Conservation (phyloP, 1,140 invertebrate species). For the Drosophila teissieri region DNA sequence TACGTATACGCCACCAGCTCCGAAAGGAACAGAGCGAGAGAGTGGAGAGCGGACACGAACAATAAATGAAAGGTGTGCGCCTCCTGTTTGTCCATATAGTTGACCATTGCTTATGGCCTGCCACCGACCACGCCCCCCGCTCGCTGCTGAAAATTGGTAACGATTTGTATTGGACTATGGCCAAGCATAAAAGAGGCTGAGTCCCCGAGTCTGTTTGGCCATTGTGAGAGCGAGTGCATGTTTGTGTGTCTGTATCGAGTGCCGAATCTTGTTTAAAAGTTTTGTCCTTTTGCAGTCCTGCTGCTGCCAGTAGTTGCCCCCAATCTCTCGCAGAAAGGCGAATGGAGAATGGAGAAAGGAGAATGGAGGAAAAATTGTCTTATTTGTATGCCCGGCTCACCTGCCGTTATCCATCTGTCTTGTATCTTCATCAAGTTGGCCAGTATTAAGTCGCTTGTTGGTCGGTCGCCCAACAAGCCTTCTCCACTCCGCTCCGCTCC, state of each 20-base stretch:
- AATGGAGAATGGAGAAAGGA: not conserved
- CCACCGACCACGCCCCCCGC: constrained; percentile 27
- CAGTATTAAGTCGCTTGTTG: constrained; percentile 78
- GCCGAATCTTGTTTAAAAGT: constrained; percentile 62
- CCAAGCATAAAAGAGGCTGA: constrained; percentile 66
- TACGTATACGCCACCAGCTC: constrained; percentile 54
- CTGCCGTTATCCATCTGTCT: constrained; percentile 79
- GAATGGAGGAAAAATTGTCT: constrained; percentile 61
- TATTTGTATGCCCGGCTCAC: constrained; percentile 78
- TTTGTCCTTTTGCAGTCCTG: constrained; percentile 44
- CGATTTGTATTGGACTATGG: constrained; percentile 76
- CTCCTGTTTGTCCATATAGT: constrained; percentile 73
- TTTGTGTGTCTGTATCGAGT: constrained; percentile 19
- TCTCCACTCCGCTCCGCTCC: no score
- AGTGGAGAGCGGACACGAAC: constrained; percentile 35
- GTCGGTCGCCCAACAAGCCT: constrained; percentile 24
- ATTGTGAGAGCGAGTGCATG: constrained; percentile 27
- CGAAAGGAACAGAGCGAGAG: constrained; percentile 14
- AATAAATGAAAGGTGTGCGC: constrained; percentile 81
- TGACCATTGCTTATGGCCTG: constrained; percentile 74
- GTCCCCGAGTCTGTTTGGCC: constrained; percentile 17
- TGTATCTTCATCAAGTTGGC: constrained; percentile 79
- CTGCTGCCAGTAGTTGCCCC: constrained; percentile 2
- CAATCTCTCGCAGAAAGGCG: not conserved
- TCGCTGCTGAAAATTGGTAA: constrained; percentile 73